phyloP scores from a whole-genome alignment of 2,888 invertebrate genomes.

The Mongoloraphidia duomilia region DNA sequence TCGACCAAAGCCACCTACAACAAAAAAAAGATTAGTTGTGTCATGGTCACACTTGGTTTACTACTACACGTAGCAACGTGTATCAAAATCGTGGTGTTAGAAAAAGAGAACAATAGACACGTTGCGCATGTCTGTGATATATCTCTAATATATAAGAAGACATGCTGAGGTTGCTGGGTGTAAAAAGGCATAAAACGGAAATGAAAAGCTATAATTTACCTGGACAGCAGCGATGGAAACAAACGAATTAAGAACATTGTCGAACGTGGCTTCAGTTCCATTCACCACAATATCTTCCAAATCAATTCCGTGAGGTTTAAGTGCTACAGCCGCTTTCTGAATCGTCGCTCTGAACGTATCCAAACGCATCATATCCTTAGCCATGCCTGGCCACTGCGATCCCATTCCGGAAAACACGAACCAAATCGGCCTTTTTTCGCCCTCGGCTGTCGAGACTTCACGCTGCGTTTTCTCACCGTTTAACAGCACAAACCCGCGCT shows the following conservation, averaged over 20 bases:
- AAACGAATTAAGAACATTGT: conserved; percentile 81
- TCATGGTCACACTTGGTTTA: too few relatives aligned
- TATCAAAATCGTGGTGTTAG: too few relatives aligned
- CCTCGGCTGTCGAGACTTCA: conserved; percentile 33
- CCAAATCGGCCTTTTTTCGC: conserved; percentile 73
- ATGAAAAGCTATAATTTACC: too few relatives aligned
- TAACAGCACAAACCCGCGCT: conserved; percentile 69
- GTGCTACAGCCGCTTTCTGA: conserved; percentile 55
- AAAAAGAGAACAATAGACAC: too few relatives aligned
- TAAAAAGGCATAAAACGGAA: too few relatives aligned
- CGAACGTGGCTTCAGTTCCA: conserved; percentile 62
- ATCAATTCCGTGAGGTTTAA: conserved; percentile 68
- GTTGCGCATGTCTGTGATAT: too few relatives aligned
- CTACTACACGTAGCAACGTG: too few relatives aligned
- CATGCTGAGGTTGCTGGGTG: too few relatives aligned
- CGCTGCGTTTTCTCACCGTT: conserved; percentile 33
- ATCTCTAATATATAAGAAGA: too few relatives aligned
- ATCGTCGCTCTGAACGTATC: conserved; percentile 71
- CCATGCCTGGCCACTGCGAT: conserved; percentile 96
- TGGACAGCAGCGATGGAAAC: conserved; percentile 91
- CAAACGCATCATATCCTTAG: conserved; percentile 65
- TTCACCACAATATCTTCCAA: conserved; percentile 66
- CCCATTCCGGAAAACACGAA: conserved; percentile 98
- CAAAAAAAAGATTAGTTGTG: too few relatives aligned
- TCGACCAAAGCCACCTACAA: conserved; percentile 74